Percentiles rank a stretch among this genome's conserved stretches.
Conservation (phyloP, 2,797 vertebrate genomes). For the Ispidina lecontei region DNA sequence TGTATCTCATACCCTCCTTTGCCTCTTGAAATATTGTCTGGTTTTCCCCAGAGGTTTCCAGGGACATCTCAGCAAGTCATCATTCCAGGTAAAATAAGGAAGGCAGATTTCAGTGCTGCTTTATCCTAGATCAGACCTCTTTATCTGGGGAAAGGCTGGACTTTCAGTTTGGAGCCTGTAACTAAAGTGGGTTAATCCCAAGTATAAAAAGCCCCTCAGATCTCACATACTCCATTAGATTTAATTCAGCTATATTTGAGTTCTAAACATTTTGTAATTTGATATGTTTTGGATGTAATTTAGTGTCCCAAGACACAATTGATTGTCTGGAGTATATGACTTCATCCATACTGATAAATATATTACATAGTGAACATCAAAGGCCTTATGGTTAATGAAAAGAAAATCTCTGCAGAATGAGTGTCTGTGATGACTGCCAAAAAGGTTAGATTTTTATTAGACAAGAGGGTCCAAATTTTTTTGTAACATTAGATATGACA, state of each 20-base stretch:
- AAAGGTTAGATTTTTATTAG: not conserved
- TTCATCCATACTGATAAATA: not conserved
- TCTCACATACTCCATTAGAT: not conserved
- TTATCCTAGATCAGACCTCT: not conserved
- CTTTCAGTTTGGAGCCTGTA: not conserved
- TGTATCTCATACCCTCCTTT: not conserved
- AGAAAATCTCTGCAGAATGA: not conserved
- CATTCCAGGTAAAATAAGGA: not conserved
- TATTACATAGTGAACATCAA: not conserved
- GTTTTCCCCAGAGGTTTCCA: not conserved
- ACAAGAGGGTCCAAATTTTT: not conserved
- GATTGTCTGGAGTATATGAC: not conserved
- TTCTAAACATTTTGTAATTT: not conserved
- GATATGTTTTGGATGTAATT: not conserved
- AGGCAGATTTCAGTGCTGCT: not conserved
- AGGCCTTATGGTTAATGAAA: not conserved
- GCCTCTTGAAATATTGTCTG: not conserved
- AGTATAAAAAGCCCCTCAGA: not conserved
- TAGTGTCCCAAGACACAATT: not conserved
- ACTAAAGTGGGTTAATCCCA: not conserved
- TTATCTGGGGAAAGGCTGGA: not conserved
- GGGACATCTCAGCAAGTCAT: not conserved
- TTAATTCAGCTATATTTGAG: not conserved
- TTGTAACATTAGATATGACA: not conserved
- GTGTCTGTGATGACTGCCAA: not conserved